Base-by-base conservation (phyloP, 2,797 vertebrate species). In the Emys orbicularis region DNA sequence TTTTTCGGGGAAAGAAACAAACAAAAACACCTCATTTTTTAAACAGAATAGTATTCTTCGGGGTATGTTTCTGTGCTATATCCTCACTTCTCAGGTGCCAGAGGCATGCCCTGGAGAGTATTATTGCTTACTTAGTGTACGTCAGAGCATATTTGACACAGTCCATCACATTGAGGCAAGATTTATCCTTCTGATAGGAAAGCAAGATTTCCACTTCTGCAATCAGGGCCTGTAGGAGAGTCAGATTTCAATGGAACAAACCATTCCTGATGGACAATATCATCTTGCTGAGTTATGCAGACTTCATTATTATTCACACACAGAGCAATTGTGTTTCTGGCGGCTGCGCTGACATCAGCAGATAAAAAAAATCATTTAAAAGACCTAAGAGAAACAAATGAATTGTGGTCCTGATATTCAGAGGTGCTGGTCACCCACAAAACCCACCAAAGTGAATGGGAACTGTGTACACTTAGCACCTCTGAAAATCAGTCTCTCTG, bases 81-180 rank as follows among this genome's bases (percentile, higher is more conserved):
- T 94, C 87, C 47, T 91, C 47, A 52, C 89, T 96, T 95, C 95
- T 96, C 86, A 95, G 92, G 87, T 90, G 87, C 96, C 93, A 34
- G 86, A 95, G 93, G 94, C 95, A 96, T 93, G 90, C 57, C 94
- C 87, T 80, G 74, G 81, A 80, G 96, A 92, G n/a, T 84, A 81
- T 89, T 95, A 94, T 92, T 96, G 89, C 93, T 94, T 97, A 96
- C 95, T 96, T 96, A 97, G 82, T 89, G 92, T 90, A 68, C 91
- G 96, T 96, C 97, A 97, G 94, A 82, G 92, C 59, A 61, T 57
- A 93, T 97, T 97, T 96, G 92, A 90, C 93, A 97, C 92, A 96
- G 94, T 81, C 89, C 89, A 95, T 96, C 96, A 96, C 90, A 79
- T 92, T 92, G 88, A 90, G 88, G 90, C 65, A 88, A 95, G 92